A percentile compares a stretch with the other conserved stretches of the same genome.
These are phyloP conservation scores for Melanostoma scalare DNA, from an alignment of 2,888 invertebrate species.

Conservation along the genomic window DNA sequence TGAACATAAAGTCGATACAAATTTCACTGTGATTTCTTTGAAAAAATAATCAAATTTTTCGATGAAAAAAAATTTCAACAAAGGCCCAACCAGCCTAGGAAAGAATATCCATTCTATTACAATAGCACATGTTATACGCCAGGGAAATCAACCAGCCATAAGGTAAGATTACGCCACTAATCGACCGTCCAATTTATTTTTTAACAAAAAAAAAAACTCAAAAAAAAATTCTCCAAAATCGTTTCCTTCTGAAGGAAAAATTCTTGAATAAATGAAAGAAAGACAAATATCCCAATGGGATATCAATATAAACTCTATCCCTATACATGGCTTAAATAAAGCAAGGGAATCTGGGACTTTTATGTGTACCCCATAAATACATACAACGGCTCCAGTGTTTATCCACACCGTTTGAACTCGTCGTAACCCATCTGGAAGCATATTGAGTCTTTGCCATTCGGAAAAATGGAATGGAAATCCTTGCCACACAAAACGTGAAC, in stretches of 20 bases:
- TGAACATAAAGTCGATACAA: too few species aligned
- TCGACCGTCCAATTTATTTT: conserved; percentile 17
- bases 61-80: too few species aligned
- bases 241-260: not conserved
- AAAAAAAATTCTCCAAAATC: not conserved
- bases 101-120: conserved; percentile 3
- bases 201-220: not conserved
- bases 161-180: conserved; percentile 33
- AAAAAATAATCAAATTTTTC: too few species aligned
- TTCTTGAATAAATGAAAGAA: conserved; percentile 26
- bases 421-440: conserved; percentile 14
- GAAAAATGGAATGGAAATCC: conserved; percentile 22
- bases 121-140: conserved; percentile 14
- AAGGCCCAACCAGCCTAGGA: too few species aligned
- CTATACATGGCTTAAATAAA: not conserved
- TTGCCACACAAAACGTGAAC: conserved; percentile 21
- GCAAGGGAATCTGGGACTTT: not conserved
- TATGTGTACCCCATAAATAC: not conserved
- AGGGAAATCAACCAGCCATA: conserved; percentile 22
- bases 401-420: not conserved
- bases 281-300: conserved; percentile 10
- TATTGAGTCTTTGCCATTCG: not conserved
- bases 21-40: too few species aligned
- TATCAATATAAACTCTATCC: not conserved
- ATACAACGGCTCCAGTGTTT: not conserved